Base-by-base conservation (phyloP, 2,797 vertebrate genomes). In the Parotocinclus haroldoi region DNA sequence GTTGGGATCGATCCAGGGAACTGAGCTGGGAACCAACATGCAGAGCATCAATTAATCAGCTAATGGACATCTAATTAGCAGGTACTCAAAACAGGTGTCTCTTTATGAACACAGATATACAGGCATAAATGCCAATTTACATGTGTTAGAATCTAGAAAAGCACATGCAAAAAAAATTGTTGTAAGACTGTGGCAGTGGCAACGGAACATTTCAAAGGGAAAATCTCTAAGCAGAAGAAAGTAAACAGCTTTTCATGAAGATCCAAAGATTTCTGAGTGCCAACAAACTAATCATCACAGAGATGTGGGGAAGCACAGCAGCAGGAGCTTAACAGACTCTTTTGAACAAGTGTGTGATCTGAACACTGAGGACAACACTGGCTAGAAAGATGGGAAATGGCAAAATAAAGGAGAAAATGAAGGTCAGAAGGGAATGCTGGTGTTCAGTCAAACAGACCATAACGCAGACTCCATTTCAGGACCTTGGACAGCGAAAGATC, bases 401-500 rank as follows among this genome's bases (percentile, higher is more conserved):
- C 10, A 19, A 9, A 68, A 70, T 3, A 49, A 53, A 8, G 10
- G 50, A 10, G n/a, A n/a, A n/a, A n/a, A n/a, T n/a, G n/a, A n/a
- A n/a, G n/a, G n/a, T n/a, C n/a, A n/a, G n/a, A n/a, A n/a, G 27
- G 18, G 39, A 11, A 7, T 12, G 58, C 44, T 51, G 36, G 36
- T 14, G 27, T 52, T 54, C 60, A 11, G 16, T 17, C 27, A 65
- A 13, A 49, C 37, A 58, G 61, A 46, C 46, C 17, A 16, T 13
- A 60, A 60, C n/a, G 38, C 56, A 50, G 39, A 10, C 67, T 63
- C 7, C 1, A 7, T 65, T 80, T 75, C 76, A 80, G 78, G 44
- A 80, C 76, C 72, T 27, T 51, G 76, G 78, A 80, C 66, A 79
- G 77, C 45, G 42, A 37, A 12, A 57, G 7, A 9, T 5, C 27